Conservation (phyloP, 1,140 invertebrate genomes). For the Drosophila santomea region DNA sequence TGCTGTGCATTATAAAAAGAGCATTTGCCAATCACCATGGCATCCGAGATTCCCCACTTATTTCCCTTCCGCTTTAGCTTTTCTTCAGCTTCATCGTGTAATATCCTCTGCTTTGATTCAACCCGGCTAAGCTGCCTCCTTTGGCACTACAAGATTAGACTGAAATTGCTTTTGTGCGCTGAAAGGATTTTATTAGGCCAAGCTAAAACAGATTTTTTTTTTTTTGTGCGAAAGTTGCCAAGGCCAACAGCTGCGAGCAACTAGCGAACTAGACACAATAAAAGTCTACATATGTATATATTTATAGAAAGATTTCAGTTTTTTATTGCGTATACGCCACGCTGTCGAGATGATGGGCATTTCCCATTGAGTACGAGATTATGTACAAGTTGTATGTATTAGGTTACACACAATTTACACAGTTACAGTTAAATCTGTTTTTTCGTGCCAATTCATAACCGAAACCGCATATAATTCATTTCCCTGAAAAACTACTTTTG, state of each 20-base stretch:
- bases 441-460: too few relatives aligned
- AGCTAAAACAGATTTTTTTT: slow-evolving; percentile 22
- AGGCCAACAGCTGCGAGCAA: slow-evolving; percentile 51
- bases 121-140: slow-evolving; percentile 18
- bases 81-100: slow-evolving; percentile 29
- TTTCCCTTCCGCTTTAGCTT: slow-evolving; percentile 8
- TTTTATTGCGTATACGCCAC: slow-evolving; percentile 11
- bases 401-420: too few relatives aligned
- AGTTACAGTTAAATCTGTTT: too few relatives aligned
- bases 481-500: not conserved
- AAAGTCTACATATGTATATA: slow-evolving; percentile 17
- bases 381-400: too few relatives aligned
- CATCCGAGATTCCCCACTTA: not conserved
- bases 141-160: slow-evolving; percentile 49
- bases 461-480: not conserved
- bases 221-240: slow-evolving; percentile 15
- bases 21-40: not conserved
- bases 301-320: slow-evolving; percentile 10
- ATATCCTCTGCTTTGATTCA: slow-evolving; percentile 21
- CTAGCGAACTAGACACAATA: slow-evolving; percentile 8
- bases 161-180: slow-evolving; percentile 61
- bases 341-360: not conserved
- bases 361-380: not conserved
- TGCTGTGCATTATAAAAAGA: not conserved
- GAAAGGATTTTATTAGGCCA: slow-evolving; percentile 51